Conservation (phyloP, 1,140 invertebrate species). For the Grapholita molesta region DNA sequence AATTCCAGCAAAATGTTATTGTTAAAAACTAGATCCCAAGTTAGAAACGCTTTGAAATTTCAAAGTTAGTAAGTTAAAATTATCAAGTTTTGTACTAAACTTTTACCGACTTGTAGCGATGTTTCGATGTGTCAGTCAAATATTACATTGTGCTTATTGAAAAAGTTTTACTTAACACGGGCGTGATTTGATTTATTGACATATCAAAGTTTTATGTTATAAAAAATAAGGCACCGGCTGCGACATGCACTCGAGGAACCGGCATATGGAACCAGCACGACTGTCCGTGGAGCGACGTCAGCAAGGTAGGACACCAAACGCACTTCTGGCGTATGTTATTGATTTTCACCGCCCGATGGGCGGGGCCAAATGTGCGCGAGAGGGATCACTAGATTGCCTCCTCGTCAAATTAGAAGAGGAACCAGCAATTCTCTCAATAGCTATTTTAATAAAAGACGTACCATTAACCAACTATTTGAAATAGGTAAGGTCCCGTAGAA, state of each 20-base stretch:
- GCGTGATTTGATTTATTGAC: not conserved
- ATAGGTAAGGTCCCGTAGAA: conserved; percentile 63
- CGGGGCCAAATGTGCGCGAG: conserved; percentile 67
- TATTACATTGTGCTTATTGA: not conserved
- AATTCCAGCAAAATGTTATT: not conserved
- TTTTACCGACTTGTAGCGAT: not conserved
- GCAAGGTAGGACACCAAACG: conserved; percentile 62
- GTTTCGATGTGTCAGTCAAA: conserved; percentile 9
- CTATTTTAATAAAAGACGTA: conserved; percentile 75
- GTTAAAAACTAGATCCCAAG: not conserved
- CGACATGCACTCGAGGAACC: not conserved
- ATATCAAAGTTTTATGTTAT: not conserved
- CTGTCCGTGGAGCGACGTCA: conserved; percentile 43
- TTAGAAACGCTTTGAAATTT: not conserved
- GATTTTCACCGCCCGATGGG: conserved; percentile 74
- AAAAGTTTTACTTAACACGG: not conserved
- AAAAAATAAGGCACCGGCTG: not conserved
- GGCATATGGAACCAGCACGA: not conserved
- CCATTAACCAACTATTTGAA: conserved; percentile 76
- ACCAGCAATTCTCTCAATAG: conserved; percentile 62
- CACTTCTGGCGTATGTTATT: conserved; percentile 74
- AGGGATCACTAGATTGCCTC: conserved; percentile 69
- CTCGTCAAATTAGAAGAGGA: conserved; percentile 73
- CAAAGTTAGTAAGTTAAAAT: not conserved
- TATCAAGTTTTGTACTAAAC: not conserved